These are phyloP conservation scores for Esox lucius DNA, from an alignment of 2,797 vertebrate species.

Conservation along the genomic window DNA sequence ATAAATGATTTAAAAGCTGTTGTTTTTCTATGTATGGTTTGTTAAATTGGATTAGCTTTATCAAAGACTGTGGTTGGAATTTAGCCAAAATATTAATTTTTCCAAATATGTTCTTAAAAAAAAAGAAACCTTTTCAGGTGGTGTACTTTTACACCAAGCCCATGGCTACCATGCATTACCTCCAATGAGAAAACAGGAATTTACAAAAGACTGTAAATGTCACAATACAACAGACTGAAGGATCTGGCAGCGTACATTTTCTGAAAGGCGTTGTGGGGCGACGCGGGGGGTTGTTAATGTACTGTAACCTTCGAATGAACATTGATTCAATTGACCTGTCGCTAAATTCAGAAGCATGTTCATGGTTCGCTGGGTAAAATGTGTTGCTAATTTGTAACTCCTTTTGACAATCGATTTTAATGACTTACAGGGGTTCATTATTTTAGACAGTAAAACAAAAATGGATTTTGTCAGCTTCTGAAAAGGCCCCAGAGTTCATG, in stretches of 20 bases:
- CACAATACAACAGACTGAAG: background rate
- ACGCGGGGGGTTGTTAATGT: background rate
- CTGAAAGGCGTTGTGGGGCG: background rate
- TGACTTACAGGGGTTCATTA: background rate
- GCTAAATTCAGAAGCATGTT: slow-evolving; percentile 9
- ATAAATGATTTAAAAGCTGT: no score
- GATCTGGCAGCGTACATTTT: slow-evolving; percentile 7
- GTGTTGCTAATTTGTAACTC: slow-evolving; percentile 14
- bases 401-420: background rate
- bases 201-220: background rate
- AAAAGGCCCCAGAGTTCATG: background rate
- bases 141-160: background rate
- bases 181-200: background rate
- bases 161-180: background rate
- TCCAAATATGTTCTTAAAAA: no score
- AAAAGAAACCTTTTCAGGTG: no score
- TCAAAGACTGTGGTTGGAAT: no score
- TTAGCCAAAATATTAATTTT: no score
- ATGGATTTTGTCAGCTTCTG: slow-evolving; percentile 1
- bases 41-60: no score
- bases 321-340: slow-evolving; percentile 4
- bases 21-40: no score
- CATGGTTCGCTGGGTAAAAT: background rate
- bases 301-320: background rate
- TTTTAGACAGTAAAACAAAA: background rate